Evolutionary conservation across 2,888 invertebrate genomes (phyloP).

Genomic region (Linyphia triangularis): DNA sequence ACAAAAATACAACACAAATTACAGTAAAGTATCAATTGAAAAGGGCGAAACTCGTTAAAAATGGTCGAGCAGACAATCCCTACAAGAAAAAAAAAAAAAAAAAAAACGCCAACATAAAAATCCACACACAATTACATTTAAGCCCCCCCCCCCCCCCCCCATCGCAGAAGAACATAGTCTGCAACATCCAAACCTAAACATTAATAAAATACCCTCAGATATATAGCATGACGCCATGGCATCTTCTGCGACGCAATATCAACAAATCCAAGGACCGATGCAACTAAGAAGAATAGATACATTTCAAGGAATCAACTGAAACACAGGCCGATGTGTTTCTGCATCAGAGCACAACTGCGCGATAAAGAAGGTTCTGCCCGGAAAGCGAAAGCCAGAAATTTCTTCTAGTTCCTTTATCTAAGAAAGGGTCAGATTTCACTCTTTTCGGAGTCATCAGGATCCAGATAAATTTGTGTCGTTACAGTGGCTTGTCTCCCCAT

Average conservation of each 20-base stretch:
- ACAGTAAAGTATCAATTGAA: too few species aligned
- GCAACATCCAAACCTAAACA: background rate
- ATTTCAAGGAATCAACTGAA: conserved; percentile 30
- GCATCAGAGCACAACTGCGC: conserved; percentile 32
- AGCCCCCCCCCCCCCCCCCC: too few species aligned
- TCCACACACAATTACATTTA: too few species aligned
- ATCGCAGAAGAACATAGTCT: background rate
- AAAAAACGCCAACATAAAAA: too few species aligned
- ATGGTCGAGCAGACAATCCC: too few species aligned
- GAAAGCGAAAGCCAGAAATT: conserved; percentile 42
- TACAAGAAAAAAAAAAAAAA: too few species aligned
- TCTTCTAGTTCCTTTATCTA: conserved; percentile 51
- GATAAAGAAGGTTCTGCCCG: conserved; percentile 47
- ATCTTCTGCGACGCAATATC: background rate
- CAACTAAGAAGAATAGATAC: background rate
- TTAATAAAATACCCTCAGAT: background rate
- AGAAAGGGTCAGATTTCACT: conserved; percentile 53
- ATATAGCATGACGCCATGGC: background rate
- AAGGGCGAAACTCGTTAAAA: too few species aligned
- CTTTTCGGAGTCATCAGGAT: conserved; percentile 47
- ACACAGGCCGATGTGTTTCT: conserved; percentile 46
- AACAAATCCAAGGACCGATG: background rate
- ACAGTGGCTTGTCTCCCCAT: conserved; percentile 35
- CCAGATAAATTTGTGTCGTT: conserved; percentile 56
- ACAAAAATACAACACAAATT: too few species aligned